These are phyloP conservation scores for Thecophora atra DNA, from an alignment of 2,888 invertebrate species.

Conservation along the genomic window DNA sequence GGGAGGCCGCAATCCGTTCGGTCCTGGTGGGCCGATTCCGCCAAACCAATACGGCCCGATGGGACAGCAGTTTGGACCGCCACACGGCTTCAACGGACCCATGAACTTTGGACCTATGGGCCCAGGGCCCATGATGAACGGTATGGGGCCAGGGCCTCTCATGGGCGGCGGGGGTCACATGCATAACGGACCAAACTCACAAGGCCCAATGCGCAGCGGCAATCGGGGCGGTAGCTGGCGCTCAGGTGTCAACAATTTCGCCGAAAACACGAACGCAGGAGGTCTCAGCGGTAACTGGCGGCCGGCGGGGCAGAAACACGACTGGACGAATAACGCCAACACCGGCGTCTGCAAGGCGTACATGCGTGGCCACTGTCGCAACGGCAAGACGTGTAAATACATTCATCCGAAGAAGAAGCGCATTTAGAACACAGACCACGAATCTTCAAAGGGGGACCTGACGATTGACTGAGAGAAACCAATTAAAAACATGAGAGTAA, in stretches of 20 bases:
- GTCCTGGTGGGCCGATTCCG: conserved; percentile 39
- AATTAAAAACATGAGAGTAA: no score
- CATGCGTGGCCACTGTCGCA: conserved; percentile 82
- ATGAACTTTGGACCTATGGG: conserved; percentile 44
- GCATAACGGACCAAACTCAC: conserved; percentile 47
- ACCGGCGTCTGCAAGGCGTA: conserved; percentile 78
- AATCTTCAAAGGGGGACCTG: conserved; percentile 56
- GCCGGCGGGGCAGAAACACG: conserved; percentile 65
- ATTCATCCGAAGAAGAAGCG: conserved; percentile 73
- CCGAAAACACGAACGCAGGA: conserved; percentile 54
- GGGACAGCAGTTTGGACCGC: conserved; percentile 39
- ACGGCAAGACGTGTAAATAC: conserved; percentile 84
- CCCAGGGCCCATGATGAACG: conserved; percentile 46
- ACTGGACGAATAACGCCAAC: conserved; percentile 60
- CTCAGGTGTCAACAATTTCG: conserved; percentile 60
- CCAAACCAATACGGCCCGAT: conserved; percentile 44
- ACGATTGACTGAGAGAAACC: conserved; percentile 49
- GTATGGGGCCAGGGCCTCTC: conserved; percentile 38
- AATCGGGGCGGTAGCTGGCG: conserved; percentile 58
- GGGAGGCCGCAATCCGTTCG: conserved; percentile 38
- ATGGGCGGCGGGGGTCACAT: conserved; percentile 54
- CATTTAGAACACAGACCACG: conserved; percentile 56
- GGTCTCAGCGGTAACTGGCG: conserved; percentile 69
- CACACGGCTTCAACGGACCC: conserved; percentile 27
- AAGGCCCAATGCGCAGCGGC: conserved; percentile 55